These are phyloP conservation scores for Lamprotornis superbus DNA, from an alignment of 2,113 vertebrate species.

Conservation along the genomic window DNA sequence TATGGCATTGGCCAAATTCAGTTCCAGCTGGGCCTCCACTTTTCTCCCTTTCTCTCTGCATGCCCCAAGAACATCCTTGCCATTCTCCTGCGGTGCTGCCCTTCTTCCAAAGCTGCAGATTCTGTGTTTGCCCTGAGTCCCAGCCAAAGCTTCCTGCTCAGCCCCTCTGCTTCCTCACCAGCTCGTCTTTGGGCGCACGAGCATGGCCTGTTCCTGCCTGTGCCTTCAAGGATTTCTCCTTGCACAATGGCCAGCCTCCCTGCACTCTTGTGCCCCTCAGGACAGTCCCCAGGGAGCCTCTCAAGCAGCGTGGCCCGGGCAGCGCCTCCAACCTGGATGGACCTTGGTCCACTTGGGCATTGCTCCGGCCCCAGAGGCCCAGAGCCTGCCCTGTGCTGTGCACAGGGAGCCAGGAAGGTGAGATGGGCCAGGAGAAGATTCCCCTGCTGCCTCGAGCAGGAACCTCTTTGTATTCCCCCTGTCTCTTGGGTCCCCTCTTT, in stretches of 20 bases:
- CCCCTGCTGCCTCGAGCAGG: neutral
- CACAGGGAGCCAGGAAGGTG: neutral
- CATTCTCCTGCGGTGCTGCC: neutral
- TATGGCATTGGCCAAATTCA: neutral
- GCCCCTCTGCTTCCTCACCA: neutral
- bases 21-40: neutral
- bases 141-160: neutral
- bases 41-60: neutral
- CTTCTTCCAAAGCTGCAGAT: neutral
- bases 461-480: neutral
- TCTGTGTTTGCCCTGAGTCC: neutral
- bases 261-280: neutral
- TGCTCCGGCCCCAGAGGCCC: neutral
- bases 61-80: neutral
- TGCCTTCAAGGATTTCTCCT: neutral
- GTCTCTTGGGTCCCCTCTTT: neutral
- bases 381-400: neutral
- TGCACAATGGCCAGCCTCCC: neutral
- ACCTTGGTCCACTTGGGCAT: neutral
- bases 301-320: neutral
- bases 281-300: neutral
- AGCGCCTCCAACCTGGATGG: neutral
- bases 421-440: neutral
- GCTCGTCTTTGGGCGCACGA: neutral
- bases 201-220: neutral